Base-by-base conservation (phyloP, 2,797 vertebrate species). In the Manis pentadactyla region DNA sequence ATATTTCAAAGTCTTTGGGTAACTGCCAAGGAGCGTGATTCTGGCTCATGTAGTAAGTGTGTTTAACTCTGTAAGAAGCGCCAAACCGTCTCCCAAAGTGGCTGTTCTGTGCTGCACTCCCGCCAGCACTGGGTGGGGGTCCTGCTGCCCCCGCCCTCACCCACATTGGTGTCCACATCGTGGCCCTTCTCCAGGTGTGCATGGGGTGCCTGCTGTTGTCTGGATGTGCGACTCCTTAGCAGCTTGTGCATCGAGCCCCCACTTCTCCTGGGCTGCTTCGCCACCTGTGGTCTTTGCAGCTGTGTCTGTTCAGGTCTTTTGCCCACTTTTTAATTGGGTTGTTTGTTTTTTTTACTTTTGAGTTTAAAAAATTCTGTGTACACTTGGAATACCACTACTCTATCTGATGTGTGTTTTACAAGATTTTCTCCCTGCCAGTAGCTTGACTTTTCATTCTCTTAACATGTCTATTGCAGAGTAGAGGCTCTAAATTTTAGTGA, bases 151-250 rank as follows among this genome's bases (percentile, higher is more conserved):
- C 11, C 7, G 2, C 18, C 49, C 15, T 21, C 0, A 1, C 46
- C 46, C 10, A 46, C 46, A 46, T 2, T 46, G 46, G 46, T 8
- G 46, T 21, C 31, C 1, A 11, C 42, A n/a, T 2, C 3, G 11
- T 0, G 21, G n/a, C 29, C 21, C 2, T 51, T 25, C 71, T 17
- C 1, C 0, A 1, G 34, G 29, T 8, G 7, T 39, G 53, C 0
- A 2, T 4, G 0, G 8, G 2, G 6, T 19, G 9, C 84, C 71
- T 19, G 1, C 31, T 46, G 46, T 27, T 39, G 17, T 21, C 19
- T 34, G 39, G 6, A 27, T 14, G 34, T 46, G 39, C 46, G 31
- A 5, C 34, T 69, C 10, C 5, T 1, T 1, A 14, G 1, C 12
- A 8, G 3, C 53, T 6, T 5, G 0, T 0, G 27, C 53, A 21